Base-by-base conservation (phyloP, 2,797 vertebrate genomes). In the Poecilia wingei region DNA sequence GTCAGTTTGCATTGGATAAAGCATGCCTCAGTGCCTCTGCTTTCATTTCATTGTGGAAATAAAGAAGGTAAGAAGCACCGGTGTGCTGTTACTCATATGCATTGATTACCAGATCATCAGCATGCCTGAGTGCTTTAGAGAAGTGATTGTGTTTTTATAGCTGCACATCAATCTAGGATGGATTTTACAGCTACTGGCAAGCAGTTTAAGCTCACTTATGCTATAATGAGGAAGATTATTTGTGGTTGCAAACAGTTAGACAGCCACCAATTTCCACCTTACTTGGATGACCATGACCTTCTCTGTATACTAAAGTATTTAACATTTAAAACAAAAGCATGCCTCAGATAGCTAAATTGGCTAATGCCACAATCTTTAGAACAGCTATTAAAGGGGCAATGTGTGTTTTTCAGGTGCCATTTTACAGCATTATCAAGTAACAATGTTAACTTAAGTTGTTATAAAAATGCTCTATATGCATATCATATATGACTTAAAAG, bases 101-200 rank as follows among this genome's bases (percentile, higher is more conserved):
- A 69, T 69, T 69, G 66, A 46, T 70, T 41, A 45, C 43, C 68
- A 46, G 41, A 70, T 45, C 68, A 70, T 46, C 68, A 70, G 68
- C 68, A 28, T 45, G 25, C 45, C 41, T 18, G 68, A 70, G 68
- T 6, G 1, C 41, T 46, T 70, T 28, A 45, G 13, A 28, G 41
- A 28, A 5, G 22, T 25, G 41, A 70, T n/a, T 46, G 41, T 28
- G 10, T 70, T 69, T 69, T 70, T 70, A 70, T 46, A 45, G 68
- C 68, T 70, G 41, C 41, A 70, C 25, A 70, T 70, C 41, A 70
- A 46, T 70, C 66, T 41, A 43, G 39, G 39, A 69, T 43, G 22
- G 41, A 28, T 70, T 70, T 70, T 46, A 70, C 10, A 70, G 41
- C 31, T 51, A 53, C 49, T 53, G 18, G 9, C 10, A 53, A 73